Conservation (phyloP, 2,113 vertebrate species). For the Platichthys flesus region DNA sequence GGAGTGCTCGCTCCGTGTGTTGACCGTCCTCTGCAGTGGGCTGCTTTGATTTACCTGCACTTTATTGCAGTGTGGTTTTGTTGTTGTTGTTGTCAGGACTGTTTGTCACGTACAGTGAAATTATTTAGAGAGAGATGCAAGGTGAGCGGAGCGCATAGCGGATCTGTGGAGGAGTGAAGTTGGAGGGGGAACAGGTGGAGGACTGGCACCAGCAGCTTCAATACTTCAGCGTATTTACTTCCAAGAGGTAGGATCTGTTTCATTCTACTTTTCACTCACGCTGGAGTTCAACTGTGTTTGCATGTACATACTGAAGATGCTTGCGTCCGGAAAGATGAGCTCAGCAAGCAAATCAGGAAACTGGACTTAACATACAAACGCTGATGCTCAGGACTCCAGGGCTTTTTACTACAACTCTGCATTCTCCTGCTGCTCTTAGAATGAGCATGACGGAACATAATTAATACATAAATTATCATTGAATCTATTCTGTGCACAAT, state of each 20-base stretch:
- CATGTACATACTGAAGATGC: not conserved
- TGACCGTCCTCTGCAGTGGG: slow-evolving; percentile 49
- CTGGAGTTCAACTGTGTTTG: not conserved
- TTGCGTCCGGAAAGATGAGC: not conserved
- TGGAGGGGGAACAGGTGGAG: slow-evolving; percentile 69
- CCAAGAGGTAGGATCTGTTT: slow-evolving; percentile 55
- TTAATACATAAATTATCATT: not conserved
- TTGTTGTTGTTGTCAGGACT: slow-evolving; percentile 7
- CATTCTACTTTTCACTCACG: not conserved
- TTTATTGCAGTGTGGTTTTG: slow-evolving; percentile 8
- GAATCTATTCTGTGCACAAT: not conserved
- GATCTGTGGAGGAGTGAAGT: slow-evolving; percentile 53
- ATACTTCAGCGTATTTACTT: slow-evolving; percentile 25
- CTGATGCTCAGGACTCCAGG: not conserved
- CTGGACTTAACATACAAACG: not conserved
- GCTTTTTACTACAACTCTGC: not conserved
- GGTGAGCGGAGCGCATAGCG: slow-evolving; percentile 10
- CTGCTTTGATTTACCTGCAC: not conserved
- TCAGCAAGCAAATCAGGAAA: not conserved
- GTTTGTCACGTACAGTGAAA: slow-evolving; percentile 13
- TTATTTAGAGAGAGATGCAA: slow-evolving; percentile 43
- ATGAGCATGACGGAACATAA: not conserved
- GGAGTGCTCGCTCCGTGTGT: slow-evolving; percentile 31
- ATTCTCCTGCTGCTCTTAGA: not conserved
- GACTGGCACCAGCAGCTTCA: slow-evolving; percentile 55